phyloP scores from a whole-genome alignment of 2,113 vertebrate genomes.

The Thinocorus orbignyianus region DNA sequence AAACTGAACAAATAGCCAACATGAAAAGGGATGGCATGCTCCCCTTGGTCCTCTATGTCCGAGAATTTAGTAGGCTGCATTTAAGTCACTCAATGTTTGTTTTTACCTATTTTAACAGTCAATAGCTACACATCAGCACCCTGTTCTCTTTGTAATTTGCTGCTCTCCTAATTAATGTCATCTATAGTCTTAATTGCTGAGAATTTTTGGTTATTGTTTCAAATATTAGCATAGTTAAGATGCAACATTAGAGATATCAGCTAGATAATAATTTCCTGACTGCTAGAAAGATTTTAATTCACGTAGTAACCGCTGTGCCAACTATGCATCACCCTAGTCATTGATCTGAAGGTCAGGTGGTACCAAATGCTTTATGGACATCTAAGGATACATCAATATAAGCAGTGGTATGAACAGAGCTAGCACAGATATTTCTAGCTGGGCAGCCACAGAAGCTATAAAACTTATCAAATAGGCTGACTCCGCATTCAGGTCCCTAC shows the following conservation, averaged over 20 bases:
- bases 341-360: neutral
- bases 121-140: neutral
- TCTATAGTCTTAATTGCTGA: neutral
- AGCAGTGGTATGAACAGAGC: neutral
- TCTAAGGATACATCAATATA: neutral
- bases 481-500: neutral
- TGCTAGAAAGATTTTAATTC: neutral
- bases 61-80: neutral
- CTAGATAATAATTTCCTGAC: neutral
- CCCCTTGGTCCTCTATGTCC: neutral
- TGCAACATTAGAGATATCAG: neutral
- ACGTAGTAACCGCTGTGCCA: neutral
- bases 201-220: neutral
- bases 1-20: neutral
- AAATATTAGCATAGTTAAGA: neutral
- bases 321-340: fast-evolving
- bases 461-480: neutral
- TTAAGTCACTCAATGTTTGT: neutral
- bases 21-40: neutral
- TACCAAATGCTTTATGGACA: neutral
- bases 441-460: neutral
- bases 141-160: neutral
- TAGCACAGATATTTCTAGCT: neutral
- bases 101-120: neutral
- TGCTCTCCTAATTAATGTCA: neutral